Evolutionary conservation across 2,888 invertebrate genomes (phyloP).

Genomic region (Cheilosia impressa): DNA sequence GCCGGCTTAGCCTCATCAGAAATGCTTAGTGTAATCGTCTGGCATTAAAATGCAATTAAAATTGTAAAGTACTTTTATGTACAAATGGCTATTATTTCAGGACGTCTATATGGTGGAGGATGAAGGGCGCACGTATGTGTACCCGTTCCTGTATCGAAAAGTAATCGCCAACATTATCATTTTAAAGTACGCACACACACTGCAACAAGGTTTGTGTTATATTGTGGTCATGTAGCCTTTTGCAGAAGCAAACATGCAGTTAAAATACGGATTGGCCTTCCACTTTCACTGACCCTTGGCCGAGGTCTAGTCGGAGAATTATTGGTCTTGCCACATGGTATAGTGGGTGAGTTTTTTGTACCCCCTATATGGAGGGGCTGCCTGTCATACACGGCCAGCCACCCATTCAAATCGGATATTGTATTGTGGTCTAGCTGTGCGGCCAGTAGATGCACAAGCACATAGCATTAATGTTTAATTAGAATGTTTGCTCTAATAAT

Average conservation of each 20-base stretch:
- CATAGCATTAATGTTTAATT: slow-evolving; percentile 63
- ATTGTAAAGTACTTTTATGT: slow-evolving; percentile 34
- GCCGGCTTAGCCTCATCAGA: slow-evolving; percentile 11
- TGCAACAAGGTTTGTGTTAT: not conserved
- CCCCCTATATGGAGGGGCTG: not conserved
- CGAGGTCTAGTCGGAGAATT: slow-evolving; percentile 31
- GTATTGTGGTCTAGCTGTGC: slow-evolving; percentile 5
- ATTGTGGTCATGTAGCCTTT: slow-evolving; percentile 13
- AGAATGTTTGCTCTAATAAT: slow-evolving; percentile 60
- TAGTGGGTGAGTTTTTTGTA: not conserved
- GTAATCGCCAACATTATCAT: slow-evolving; percentile 55
- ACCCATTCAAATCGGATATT: slow-evolving; percentile 30
- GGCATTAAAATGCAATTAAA: slow-evolving; percentile 69
- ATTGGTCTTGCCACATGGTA: slow-evolving; percentile 29
- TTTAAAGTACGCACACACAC: slow-evolving; percentile 10
- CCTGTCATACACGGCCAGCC: slow-evolving; percentile 22
- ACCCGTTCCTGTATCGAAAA: slow-evolving; percentile 1
- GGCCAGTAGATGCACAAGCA: slow-evolving; percentile 33
- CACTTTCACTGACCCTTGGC: slow-evolving; percentile 23
- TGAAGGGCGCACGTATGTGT: not conserved
- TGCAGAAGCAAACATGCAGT: not conserved
- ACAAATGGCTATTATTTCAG: slow-evolving; percentile 10
- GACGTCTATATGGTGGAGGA: not conserved
- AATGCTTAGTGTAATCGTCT: slow-evolving; percentile 39
- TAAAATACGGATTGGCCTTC: not conserved